Percentiles rank a stretch among this genome's conserved stretches.
These are phyloP conservation scores for Monomorium pharaonis DNA, from an alignment of 1,140 invertebrate species.

Conservation along the genomic window DNA sequence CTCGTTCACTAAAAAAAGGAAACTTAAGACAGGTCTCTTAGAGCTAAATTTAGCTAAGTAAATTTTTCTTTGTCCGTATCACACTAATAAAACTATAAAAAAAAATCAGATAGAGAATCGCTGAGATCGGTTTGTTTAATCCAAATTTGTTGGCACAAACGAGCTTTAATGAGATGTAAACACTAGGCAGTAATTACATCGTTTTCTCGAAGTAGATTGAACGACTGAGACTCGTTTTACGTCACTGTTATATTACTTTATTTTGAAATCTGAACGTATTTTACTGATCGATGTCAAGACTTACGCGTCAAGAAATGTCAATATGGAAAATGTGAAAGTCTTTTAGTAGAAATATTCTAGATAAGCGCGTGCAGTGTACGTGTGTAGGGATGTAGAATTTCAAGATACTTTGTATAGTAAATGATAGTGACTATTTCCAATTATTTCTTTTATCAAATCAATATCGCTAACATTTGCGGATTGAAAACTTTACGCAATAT, in stretches of 20 bases:
- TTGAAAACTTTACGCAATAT: background rate
- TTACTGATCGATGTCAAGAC: background rate
- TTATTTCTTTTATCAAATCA: background rate
- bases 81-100: background rate
- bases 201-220: background rate
- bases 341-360: background rate
- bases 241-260: background rate
- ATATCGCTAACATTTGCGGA: background rate
- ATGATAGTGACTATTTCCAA: constrained; percentile 11
- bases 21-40: background rate
- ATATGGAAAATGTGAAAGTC: background rate
- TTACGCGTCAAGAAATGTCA: background rate
- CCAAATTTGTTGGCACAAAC: background rate
- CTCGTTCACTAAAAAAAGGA: background rate
- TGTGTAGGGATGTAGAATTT: background rate
- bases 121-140: background rate
- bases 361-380: background rate
- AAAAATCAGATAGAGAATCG: background rate
- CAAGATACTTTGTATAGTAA: constrained; percentile 10
- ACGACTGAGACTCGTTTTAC: background rate
- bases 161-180: constrained; percentile 19
- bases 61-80: background rate
- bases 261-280: constrained; percentile 7
- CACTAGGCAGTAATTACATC: background rate
- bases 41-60: constrained; percentile 13